phyloP scores from a whole-genome alignment of 1,140 invertebrate genomes.

The Helicoverpa armigera region DNA sequence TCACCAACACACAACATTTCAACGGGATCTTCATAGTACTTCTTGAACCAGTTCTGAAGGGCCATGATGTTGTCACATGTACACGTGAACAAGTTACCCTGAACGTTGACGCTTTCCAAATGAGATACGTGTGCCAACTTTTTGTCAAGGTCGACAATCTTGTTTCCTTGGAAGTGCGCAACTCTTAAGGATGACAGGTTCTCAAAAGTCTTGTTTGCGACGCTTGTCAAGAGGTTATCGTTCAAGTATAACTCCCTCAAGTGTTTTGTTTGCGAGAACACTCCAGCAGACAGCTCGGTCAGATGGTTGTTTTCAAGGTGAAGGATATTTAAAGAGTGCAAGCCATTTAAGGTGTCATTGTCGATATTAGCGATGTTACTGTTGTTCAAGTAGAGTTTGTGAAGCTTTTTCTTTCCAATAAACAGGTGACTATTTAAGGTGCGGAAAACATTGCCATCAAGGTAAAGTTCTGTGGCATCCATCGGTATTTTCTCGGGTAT shows the following conservation, averaged over 20 bases:
- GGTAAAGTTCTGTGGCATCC: conserved; percentile 95
- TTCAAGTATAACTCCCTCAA: conserved; percentile 94
- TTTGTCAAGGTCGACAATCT: conserved; percentile 91
- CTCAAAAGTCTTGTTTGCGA: conserved; percentile 92
- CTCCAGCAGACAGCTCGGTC: conserved; percentile 90
- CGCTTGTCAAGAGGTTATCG: conserved; percentile 91
- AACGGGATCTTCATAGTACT: conserved; percentile 89
- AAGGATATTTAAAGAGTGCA: conserved; percentile 91
- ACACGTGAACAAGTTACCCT: conserved; percentile 91
- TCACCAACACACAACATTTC: conserved; percentile 88
- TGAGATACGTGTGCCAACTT: conserved; percentile 88
- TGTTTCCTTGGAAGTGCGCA: conserved; percentile 92
- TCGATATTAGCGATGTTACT: conserved; percentile 92
- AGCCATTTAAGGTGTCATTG: conserved; percentile 94
- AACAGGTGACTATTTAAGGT: conserved; percentile 93
- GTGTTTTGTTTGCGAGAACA: conserved; percentile 91
- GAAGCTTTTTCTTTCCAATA: conserved; percentile 94
- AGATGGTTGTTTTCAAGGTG: conserved; percentile 94
- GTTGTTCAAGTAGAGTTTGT: conserved; percentile 93
- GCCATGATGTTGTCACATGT: conserved; percentile 88
- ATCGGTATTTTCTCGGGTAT: conserved; percentile 94
- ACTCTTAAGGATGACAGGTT: conserved; percentile 91
- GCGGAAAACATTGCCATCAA: conserved; percentile 94
- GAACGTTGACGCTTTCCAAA: conserved; percentile 89
- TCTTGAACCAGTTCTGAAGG: conserved; percentile 90